phyloP scores from a whole-genome alignment of 2,113 vertebrate species.

The Corapipo altera region DNA sequence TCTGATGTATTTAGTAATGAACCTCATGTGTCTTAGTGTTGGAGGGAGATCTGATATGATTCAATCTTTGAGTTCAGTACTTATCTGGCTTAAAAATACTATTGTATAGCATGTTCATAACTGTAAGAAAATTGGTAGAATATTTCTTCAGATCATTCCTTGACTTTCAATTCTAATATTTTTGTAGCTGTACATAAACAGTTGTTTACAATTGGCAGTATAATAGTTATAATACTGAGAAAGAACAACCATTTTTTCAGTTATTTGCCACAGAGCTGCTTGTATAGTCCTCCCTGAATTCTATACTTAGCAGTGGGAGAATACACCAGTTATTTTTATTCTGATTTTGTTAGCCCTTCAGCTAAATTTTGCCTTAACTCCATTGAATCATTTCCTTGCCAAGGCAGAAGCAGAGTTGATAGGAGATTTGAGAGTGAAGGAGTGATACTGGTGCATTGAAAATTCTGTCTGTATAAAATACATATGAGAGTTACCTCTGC shows the following conservation, averaged over 20 bases:
- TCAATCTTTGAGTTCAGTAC: conserved; percentile 41
- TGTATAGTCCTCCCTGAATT: neutral
- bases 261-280: neutral
- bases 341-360: conserved; percentile 13
- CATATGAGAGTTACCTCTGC: neutral
- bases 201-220: neutral
- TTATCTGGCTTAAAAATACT: conserved; percentile 27
- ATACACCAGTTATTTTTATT: conserved; percentile 9
- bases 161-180: neutral
- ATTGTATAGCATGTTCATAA: neutral
- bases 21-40: conserved; percentile 51
- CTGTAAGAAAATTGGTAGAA: neutral
- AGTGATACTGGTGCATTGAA: neutral
- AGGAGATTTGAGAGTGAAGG: neutral
- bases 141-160: neutral
- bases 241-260: neutral
- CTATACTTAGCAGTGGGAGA: neutral
- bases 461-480: neutral
- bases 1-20: conserved; percentile 56
- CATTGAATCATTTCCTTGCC: neutral
- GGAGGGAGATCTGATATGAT: conserved; percentile 51
- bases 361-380: neutral
- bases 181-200: neutral
- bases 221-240: neutral
- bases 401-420: neutral